phyloP scores from a whole-genome alignment of 2,113 vertebrate genomes.

The Gallinago paraguaiae region DNA sequence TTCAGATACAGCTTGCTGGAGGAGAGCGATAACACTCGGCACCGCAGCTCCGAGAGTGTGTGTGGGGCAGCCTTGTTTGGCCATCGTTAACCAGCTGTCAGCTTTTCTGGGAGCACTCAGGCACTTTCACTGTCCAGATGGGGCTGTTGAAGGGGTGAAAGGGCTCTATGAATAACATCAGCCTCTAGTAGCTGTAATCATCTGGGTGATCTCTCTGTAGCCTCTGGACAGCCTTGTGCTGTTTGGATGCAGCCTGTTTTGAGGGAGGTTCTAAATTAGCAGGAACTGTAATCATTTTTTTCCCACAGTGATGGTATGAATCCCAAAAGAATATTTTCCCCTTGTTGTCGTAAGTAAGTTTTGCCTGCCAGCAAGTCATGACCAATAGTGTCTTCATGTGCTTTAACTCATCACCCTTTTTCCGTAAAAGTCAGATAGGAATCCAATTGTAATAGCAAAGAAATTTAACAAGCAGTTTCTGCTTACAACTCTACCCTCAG shows the following conservation, averaged over 20 bases:
- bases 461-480: background rate
- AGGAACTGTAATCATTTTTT: background rate
- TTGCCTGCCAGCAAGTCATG: background rate
- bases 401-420: background rate
- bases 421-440: background rate
- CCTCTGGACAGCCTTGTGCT: background rate
- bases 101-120: background rate
- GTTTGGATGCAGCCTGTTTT: background rate
- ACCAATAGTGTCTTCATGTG: background rate
- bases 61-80: background rate
- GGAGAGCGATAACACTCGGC: fast-evolving
- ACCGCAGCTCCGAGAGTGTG: background rate
- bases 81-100: background rate
- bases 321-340: background rate
- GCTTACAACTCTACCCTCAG: too few relatives aligned
- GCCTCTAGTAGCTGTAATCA: background rate
- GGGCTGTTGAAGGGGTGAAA: background rate
- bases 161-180: background rate
- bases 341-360: background rate
- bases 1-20: background rate
- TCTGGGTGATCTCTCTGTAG: background rate
- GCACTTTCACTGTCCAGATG: background rate
- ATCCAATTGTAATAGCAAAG: background rate
- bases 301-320: background rate
- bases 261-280: background rate